A percentile compares a stretch with the other conserved stretches of the same genome.
Evolutionary conservation across 2,797 vertebrate species (phyloP).

Genomic region (Hypotaenidia okinawae): DNA sequence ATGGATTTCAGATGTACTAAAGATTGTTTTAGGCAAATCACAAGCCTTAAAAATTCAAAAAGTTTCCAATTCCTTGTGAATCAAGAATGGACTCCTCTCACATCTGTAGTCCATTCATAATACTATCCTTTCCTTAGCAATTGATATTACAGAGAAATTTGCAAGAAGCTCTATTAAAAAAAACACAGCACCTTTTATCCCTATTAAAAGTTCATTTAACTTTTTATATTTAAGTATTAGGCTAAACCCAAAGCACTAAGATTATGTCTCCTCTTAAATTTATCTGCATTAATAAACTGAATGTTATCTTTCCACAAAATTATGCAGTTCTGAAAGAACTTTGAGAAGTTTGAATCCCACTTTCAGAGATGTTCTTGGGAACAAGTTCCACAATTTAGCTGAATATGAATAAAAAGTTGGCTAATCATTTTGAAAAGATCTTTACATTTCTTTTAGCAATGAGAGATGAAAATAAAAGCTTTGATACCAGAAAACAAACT

Average conservation of each 20-base stretch:
- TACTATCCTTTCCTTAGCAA: not conserved
- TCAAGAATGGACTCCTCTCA: not conserved
- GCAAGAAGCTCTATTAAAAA: not conserved
- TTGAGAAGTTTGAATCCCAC: not conserved
- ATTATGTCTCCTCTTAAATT: not conserved
- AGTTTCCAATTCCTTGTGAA: not conserved
- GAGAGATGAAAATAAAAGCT: not conserved
- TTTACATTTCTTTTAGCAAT: not conserved
- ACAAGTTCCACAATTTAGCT: not conserved
- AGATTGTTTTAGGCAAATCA: not conserved
- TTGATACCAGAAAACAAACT: not conserved
- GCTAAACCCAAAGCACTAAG: not conserved
- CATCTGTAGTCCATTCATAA: not conserved
- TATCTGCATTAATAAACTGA: not conserved
- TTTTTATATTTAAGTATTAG: not conserved
- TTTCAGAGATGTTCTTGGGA: not conserved
- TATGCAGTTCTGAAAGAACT: not conserved
- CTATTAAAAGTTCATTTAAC: not conserved
- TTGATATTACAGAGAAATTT: not conserved
- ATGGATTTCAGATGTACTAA: not conserved
- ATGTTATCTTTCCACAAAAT: not conserved
- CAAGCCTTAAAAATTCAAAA: not conserved
- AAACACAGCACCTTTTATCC: fast-evolving
- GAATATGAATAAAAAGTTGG: not conserved
- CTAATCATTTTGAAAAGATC: not conserved